Conservation (phyloP, 2,888 invertebrate species). For the Carterocephalus palaemon region DNA sequence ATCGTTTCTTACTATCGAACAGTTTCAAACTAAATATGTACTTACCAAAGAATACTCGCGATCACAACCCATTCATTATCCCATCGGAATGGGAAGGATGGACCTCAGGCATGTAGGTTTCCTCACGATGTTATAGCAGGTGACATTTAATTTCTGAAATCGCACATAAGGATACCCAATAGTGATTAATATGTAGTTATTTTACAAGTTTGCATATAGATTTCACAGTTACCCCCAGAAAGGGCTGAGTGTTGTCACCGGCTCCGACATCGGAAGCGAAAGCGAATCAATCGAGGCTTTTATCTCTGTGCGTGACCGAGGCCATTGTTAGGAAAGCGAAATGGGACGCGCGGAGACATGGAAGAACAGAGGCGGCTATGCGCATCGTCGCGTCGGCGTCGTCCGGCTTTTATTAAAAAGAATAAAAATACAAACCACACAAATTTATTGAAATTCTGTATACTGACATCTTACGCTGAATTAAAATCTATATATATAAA, state of each 20-base stretch:
- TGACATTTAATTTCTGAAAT: neutral
- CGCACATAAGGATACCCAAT: constrained; percentile 11
- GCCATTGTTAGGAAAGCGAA: constrained; percentile 74
- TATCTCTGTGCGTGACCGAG: constrained; percentile 71
- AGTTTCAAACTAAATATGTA: too few relatives aligned
- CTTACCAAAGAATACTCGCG: too few relatives aligned
- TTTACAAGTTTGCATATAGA: constrained; percentile 33
- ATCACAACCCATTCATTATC: too few relatives aligned
- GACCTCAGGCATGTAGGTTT: too few relatives aligned
- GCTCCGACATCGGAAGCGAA: constrained; percentile 62
- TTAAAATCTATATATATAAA: too few relatives aligned
- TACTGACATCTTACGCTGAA: too few relatives aligned
- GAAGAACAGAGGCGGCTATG: constrained; percentile 59
- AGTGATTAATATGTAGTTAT: constrained; percentile 10
- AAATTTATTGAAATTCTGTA: too few relatives aligned
- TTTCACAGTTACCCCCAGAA: constrained; percentile 46
- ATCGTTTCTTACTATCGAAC: too few relatives aligned
- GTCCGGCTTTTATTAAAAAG: constrained; percentile 38
- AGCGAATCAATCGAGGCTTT: constrained; percentile 71
- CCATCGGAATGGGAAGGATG: too few relatives aligned
- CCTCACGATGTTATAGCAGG: too few relatives aligned
- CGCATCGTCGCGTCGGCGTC: constrained; percentile 49
- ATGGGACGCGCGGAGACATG: constrained; percentile 68
- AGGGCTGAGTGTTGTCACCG: constrained; percentile 66
- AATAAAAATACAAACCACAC: constrained; percentile 5